Evolutionary conservation across 2,113 vertebrate species (phyloP).

Genomic region (Trogon surrucura): DNA sequence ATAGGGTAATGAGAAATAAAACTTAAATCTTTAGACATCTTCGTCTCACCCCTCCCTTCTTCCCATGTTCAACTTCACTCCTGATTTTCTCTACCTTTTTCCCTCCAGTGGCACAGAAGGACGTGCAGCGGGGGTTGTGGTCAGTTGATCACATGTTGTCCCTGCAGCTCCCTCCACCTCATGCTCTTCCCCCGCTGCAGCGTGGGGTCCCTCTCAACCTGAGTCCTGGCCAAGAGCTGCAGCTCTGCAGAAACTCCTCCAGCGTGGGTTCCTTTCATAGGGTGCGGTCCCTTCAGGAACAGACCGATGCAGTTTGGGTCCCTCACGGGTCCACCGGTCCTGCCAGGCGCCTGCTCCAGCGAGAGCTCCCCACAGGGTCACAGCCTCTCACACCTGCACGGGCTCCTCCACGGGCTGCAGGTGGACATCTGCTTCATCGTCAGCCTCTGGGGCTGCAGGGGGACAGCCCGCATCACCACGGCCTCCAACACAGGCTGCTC

Average conservation of each 20-base stretch:
- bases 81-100: background rate
- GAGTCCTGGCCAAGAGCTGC: background rate
- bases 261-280: background rate
- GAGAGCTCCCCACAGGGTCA: fast-evolving
- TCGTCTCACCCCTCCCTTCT: background rate
- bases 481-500: background rate
- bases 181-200: no score
- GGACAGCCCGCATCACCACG: background rate
- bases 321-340: background rate
- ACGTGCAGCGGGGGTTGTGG: no score
- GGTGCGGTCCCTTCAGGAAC: no score
- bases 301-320: background rate
- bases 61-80: background rate
- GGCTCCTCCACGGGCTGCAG: background rate
- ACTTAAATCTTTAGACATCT: background rate
- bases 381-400: background rate
- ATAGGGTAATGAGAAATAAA: no score
- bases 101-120: background rate
- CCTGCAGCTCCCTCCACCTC: no score
- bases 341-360: background rate
- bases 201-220: background rate
- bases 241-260: background rate
- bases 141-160: no score
- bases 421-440: background rate
- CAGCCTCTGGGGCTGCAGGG: no score